Conservation (phyloP, 1,140 invertebrate genomes). For the Trinorchestia longiramus region DNA sequence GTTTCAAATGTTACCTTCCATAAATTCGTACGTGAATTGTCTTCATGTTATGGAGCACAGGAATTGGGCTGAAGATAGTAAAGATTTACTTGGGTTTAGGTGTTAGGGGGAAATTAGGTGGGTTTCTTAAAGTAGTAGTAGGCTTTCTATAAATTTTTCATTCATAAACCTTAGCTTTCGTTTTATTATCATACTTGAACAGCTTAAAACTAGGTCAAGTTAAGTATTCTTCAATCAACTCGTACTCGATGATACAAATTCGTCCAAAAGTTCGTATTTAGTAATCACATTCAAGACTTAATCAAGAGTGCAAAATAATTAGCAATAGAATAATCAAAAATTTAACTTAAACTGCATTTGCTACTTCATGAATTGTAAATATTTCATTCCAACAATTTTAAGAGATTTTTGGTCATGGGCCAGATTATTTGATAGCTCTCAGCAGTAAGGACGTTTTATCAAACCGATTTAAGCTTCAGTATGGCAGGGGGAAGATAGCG, state of each 20-base stretch:
- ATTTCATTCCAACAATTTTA: background rate
- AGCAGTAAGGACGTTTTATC: background rate
- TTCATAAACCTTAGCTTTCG: background rate
- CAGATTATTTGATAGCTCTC: background rate
- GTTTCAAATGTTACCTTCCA: background rate
- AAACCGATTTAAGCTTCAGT: background rate
- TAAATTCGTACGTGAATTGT: background rate
- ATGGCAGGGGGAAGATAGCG: background rate
- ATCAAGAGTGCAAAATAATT: background rate
- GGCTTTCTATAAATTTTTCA: background rate
- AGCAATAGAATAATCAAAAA: background rate
- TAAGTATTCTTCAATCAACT: no score
- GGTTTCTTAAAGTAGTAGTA: background rate
- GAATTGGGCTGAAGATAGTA: background rate
- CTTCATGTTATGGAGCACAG: background rate
- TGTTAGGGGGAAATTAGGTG: background rate
- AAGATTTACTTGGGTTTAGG: background rate
- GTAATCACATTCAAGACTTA: background rate
- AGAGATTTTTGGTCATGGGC: background rate
- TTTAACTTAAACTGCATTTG: background rate
- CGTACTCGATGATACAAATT: background rate
- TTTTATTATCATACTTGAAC: background rate
- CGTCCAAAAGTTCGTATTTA: background rate
- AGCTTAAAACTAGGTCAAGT: background rate
- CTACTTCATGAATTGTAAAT: background rate